A percentile compares a stretch with the other conserved stretches of the same genome.
Evolutionary conservation across 2,888 invertebrate species (phyloP).

Genomic region (Sturmia bella): DNA sequence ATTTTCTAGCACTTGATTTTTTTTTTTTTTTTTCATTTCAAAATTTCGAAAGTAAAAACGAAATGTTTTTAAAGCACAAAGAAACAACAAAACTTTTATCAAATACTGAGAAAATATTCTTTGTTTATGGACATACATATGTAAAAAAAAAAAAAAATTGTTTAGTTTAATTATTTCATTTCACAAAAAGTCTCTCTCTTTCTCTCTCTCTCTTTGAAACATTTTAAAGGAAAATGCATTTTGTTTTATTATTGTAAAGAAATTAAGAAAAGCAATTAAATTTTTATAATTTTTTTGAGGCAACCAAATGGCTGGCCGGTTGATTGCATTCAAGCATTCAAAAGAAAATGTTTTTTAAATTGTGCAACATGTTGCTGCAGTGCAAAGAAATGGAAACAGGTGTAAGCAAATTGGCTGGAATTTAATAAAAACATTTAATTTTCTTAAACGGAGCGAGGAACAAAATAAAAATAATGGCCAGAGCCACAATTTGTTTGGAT

Average conservation of each 20-base stretch:
- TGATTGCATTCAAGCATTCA: neutral
- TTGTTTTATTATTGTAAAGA: neutral
- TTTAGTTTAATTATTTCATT: constrained; percentile 29
- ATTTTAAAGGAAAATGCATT: constrained; percentile 9
- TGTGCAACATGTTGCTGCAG: constrained; percentile 40
- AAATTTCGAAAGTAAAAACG: neutral
- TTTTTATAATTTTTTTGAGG: neutral
- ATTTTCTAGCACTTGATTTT: constrained; percentile 24
- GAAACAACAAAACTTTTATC: neutral
- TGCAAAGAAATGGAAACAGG: constrained; percentile 11
- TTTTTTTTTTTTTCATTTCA: constrained; percentile 8
- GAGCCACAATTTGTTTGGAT: too few relatives aligned
- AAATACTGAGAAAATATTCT: neutral
- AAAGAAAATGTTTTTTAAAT: constrained; percentile 17
- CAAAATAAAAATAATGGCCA: too few relatives aligned
- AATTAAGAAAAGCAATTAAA: neutral
- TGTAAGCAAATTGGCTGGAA: constrained; percentile 20
- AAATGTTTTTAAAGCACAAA: neutral
- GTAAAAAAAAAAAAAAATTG: constrained; percentile 20
- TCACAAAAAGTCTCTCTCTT: too few relatives aligned
- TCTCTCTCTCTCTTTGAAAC: too few relatives aligned
- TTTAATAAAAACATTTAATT: neutral
- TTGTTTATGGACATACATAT: constrained; percentile 54
- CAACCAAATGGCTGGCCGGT: neutral
- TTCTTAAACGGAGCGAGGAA: too few relatives aligned